Evolutionary conservation across 2,888 invertebrate species (phyloP).

Genomic region (Bhutanitis thaidina): DNA sequence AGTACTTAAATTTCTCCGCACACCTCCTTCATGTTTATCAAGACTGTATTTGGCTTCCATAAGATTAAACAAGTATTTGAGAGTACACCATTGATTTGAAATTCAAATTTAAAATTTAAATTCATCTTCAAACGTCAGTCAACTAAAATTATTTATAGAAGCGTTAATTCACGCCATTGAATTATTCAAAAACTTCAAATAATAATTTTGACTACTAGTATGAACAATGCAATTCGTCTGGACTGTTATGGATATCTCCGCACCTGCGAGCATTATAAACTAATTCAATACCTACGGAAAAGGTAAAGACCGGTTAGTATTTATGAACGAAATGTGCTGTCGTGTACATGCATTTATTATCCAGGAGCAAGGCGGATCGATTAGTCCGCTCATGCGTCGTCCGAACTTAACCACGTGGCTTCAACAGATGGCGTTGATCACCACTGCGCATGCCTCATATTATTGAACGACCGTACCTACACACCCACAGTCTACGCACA

Average conservation of each 20-base stretch:
- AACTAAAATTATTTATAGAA: too few species aligned
- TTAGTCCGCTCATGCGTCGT: slow-evolving; percentile 55
- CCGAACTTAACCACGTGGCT: slow-evolving; percentile 53
- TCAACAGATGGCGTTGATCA: slow-evolving; percentile 70
- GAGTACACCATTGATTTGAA: too few species aligned
- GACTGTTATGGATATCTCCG: slow-evolving; percentile 2
- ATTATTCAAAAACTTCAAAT: too few species aligned
- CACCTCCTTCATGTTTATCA: too few species aligned
- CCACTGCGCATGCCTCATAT: slow-evolving; percentile 61
- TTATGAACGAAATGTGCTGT: slow-evolving; percentile 35
- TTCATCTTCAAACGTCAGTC: too few species aligned
- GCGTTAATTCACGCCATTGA: too few species aligned
- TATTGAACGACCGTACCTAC: slow-evolving; percentile 71
- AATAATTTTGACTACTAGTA: too few species aligned
- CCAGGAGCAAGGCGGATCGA: slow-evolving; percentile 58
- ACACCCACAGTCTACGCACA: slow-evolving; percentile 33
- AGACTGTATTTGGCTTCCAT: too few species aligned
- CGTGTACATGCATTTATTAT: slow-evolving; percentile 66
- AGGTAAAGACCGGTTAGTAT: slow-evolving; percentile 20
- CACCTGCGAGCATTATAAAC: slow-evolving; percentile 19
- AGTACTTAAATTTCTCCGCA: too few species aligned
- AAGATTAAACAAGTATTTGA: too few species aligned
- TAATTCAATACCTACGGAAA: slow-evolving; percentile 17
- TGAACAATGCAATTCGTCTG: background rate
- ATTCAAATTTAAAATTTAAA: too few species aligned